These are phyloP conservation scores for Vulpes vulpes DNA, from an alignment of 2,113 vertebrate genomes.

Conservation along the genomic window DNA sequence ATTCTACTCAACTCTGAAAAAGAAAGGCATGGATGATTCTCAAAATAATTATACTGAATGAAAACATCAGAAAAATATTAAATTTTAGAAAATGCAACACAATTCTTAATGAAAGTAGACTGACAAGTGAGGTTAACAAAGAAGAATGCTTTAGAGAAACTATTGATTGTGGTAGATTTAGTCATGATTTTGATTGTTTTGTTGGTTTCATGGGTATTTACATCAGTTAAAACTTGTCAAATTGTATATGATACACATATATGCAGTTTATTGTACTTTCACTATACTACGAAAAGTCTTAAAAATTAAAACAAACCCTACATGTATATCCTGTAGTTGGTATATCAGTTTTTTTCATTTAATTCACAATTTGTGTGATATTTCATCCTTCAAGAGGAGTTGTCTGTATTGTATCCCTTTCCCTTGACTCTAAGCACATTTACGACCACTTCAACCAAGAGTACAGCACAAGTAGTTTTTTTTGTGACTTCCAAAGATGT, in stretches of 20 bases:
- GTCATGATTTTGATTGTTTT: background rate
- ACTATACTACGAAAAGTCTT: background rate
- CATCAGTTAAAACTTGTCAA: background rate
- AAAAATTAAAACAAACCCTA: background rate
- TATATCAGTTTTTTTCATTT: background rate
- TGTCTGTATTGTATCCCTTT: background rate
- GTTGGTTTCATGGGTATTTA: background rate
- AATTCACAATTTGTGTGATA: background rate
- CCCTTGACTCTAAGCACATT: background rate
- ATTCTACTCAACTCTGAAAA: background rate
- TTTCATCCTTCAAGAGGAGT: background rate
- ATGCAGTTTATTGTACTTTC: background rate
- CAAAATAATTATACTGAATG: background rate
- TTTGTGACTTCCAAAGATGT: background rate
- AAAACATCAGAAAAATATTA: background rate
- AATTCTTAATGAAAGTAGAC: background rate
- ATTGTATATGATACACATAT: background rate
- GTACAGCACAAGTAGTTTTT: background rate
- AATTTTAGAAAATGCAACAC: background rate
- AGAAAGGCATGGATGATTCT: background rate
- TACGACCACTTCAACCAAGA: background rate
- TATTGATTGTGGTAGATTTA: background rate
- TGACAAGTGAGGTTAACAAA: background rate
- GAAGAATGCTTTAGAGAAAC: background rate
- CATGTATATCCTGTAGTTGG: background rate